These are phyloP conservation scores for Agriopis aurantiaria DNA, from an alignment of 2,888 invertebrate genomes.

Conservation along the genomic window DNA sequence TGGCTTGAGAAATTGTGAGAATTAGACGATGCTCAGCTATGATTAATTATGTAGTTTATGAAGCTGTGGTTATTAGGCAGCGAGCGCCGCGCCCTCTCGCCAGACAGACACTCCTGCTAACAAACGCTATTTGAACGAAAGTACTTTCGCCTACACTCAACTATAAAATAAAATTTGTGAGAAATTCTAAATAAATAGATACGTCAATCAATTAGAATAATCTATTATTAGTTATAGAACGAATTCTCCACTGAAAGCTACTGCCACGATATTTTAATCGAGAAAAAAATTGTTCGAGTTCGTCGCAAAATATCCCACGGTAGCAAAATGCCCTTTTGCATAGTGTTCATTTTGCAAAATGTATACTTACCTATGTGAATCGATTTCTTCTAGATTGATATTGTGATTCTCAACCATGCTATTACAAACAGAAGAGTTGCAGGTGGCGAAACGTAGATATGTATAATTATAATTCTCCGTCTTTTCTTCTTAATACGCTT, in stretches of 20 bases:
- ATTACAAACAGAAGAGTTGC: too few species aligned
- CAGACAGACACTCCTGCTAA: conserved; percentile 54
- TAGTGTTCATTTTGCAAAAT: too few species aligned
- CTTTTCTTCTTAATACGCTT: too few species aligned
- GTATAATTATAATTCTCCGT: too few species aligned
- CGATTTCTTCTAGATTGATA: too few species aligned
- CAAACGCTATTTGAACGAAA: conserved; percentile 39
- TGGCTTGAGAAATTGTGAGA: conserved; percentile 36
- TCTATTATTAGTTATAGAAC: background rate
- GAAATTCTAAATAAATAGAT: background rate
- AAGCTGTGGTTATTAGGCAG: conserved; percentile 62
- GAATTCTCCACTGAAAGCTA: background rate
- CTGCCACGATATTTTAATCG: too few species aligned
- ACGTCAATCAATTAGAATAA: background rate
- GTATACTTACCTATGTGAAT: too few species aligned
- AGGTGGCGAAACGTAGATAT: too few species aligned
- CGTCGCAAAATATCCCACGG: too few species aligned
- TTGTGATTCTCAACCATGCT: too few species aligned
- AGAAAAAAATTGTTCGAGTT: too few species aligned
- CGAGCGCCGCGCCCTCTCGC: conserved; percentile 45
- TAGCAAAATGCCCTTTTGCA: too few species aligned
- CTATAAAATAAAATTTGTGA: conserved; percentile 1
- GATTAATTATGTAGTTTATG: conserved; percentile 73
- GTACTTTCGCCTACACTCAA: conserved; percentile 27
- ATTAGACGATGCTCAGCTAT: conserved; percentile 65